Evolutionary conservation across 1,140 invertebrate species (phyloP).

Genomic region (Sycophaga agraensis): DNA sequence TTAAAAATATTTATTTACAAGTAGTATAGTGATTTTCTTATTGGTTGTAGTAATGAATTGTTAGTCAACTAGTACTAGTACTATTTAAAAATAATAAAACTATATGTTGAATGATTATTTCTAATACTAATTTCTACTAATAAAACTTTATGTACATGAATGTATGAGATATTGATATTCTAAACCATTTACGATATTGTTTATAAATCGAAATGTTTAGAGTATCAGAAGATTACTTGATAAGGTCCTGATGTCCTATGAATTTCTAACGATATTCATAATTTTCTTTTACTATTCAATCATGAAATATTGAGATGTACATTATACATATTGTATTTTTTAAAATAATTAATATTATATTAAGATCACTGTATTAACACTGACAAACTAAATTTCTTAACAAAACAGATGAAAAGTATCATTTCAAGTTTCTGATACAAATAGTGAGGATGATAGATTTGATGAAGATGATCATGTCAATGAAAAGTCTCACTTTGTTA

Average conservation of each 20-base stretch:
- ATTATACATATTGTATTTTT: neutral
- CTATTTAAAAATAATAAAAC: too few relatives aligned
- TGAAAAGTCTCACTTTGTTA: slow-evolving; percentile 13
- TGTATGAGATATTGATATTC: too few relatives aligned
- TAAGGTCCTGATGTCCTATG: neutral
- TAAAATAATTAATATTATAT: neutral
- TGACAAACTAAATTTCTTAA: too few relatives aligned
- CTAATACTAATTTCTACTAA: slow-evolving; percentile 8
- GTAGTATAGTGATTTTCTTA: too few relatives aligned
- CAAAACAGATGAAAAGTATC: neutral
- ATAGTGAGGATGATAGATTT: too few relatives aligned
- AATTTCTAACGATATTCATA: neutral
- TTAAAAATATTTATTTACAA: too few relatives aligned
- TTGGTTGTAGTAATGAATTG: too few relatives aligned
- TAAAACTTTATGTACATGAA: neutral
- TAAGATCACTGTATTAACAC: too few relatives aligned
- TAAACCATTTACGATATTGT: too few relatives aligned
- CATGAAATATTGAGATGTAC: neutral
- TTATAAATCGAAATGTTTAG: too few relatives aligned
- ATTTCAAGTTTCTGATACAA: too few relatives aligned
- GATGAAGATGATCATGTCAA: slow-evolving; percentile 3
- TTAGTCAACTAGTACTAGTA: too few relatives aligned
- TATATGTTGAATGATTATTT: neutral
- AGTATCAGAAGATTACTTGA: neutral
- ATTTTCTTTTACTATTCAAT: neutral